These are phyloP conservation scores for Wasmannia auropunctata DNA, from an alignment of 1,140 invertebrate genomes.

Conservation along the genomic window DNA sequence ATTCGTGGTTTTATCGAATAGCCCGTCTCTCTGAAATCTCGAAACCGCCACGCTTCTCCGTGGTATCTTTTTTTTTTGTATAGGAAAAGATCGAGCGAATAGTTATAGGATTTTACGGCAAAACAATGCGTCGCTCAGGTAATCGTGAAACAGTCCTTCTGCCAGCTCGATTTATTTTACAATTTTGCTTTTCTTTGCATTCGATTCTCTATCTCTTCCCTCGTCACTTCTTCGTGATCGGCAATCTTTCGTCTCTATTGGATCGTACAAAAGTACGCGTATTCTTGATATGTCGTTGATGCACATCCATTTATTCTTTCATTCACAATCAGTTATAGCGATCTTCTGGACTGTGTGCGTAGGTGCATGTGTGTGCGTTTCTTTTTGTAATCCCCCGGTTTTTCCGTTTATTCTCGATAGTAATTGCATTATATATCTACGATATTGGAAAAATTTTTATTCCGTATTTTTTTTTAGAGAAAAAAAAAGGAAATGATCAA, in stretches of 20 bases:
- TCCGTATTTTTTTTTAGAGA: neutral
- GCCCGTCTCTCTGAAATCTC: slow-evolving; percentile 65
- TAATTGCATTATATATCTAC: slow-evolving; percentile 41
- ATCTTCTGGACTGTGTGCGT: neutral
- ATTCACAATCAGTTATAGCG: slow-evolving; percentile 15
- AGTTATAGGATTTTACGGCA: slow-evolving; percentile 75
- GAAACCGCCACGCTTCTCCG: slow-evolving; percentile 38
- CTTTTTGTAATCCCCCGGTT: neutral
- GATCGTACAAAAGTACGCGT: slow-evolving; percentile 23
- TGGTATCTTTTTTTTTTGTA: slow-evolving; percentile 47
- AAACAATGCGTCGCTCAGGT: slow-evolving; percentile 74
- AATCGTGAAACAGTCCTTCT: slow-evolving; percentile 72
- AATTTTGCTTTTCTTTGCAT: slow-evolving; percentile 67
- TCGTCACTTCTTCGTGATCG: slow-evolving; percentile 10
- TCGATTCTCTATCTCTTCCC: slow-evolving; percentile 59
- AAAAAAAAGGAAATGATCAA: neutral
- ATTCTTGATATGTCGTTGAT: slow-evolving; percentile 55
- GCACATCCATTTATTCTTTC: slow-evolving; percentile 51
- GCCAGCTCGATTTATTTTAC: slow-evolving; percentile 75
- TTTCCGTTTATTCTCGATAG: slow-evolving; percentile 35
- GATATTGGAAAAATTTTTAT: slow-evolving; percentile 38
- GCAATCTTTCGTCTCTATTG: slow-evolving; percentile 40
- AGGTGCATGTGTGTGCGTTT: neutral
- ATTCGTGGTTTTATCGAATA: slow-evolving; percentile 43
- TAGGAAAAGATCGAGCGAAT: slow-evolving; percentile 46